Conservation (phyloP, 2,797 vertebrate genomes). For the Ceryle rudis region DNA sequence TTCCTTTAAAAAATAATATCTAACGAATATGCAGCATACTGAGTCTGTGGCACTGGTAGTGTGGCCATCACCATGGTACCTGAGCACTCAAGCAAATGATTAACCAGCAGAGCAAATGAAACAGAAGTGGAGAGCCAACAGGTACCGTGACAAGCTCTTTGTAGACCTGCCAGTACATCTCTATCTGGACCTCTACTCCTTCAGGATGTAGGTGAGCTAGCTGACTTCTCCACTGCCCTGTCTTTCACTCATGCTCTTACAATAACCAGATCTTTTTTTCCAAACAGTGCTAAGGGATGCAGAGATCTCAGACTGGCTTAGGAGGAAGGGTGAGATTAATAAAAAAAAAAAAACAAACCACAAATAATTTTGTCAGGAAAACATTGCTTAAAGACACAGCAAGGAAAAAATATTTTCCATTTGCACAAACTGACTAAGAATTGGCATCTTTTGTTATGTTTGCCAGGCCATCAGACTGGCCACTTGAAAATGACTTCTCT, state of each 20-base stretch:
- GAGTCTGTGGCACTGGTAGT: not conserved
- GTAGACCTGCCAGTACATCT: not conserved
- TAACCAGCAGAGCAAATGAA: conserved; percentile 16
- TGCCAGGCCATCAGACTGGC: not conserved
- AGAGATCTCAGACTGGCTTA: not conserved
- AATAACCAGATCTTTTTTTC: not conserved
- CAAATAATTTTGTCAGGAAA: not conserved
- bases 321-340: not conserved
- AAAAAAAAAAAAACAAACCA: no score
- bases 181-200: not conserved
- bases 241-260: not conserved
- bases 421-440: not conserved
- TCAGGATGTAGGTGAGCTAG: not conserved
- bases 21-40: not conserved
- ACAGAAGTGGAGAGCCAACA: not conserved
- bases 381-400: not conserved
- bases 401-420: not conserved
- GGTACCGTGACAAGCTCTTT: not conserved
- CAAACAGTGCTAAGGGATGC: not conserved
- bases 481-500: not conserved
- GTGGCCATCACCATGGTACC: conserved; percentile 26
- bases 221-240: not conserved
- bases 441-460: not conserved
- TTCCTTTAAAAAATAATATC: conserved; percentile 33
- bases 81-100: conserved; percentile 50